Evolutionary conservation across 2,888 invertebrate genomes (phyloP).

Genomic region (Epicampocera succincta): DNA sequence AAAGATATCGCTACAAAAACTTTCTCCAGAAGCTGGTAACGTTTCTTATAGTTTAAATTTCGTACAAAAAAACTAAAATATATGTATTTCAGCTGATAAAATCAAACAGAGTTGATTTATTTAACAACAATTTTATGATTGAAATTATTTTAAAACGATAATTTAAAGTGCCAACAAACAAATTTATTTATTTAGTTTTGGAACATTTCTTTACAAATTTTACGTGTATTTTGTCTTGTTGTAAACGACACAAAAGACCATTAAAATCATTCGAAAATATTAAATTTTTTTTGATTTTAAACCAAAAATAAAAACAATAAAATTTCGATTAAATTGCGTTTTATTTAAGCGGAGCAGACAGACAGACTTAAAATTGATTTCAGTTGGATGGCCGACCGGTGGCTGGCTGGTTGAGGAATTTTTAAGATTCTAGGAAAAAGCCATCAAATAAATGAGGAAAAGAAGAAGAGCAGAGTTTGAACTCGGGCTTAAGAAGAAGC

Average conservation of each 20-base stretch:
- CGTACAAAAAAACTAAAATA: conserved; percentile 15
- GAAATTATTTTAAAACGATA: conserved; percentile 1
- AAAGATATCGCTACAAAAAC: conserved; percentile 1
- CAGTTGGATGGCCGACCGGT: conserved; percentile 11
- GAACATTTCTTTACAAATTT: conserved; percentile 14
- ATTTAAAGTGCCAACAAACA: conserved; percentile 47
- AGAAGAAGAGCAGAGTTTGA: conserved; percentile 34
- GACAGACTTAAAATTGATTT: conserved; percentile 47
- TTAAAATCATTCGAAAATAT: conserved; percentile 43
- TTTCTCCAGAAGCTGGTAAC: conserved; percentile 51
- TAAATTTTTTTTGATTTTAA: conserved; percentile 14
- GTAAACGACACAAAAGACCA: conserved; percentile 41
- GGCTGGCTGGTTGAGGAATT: conserved; percentile 16
- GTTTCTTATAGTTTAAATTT: conserved; percentile 35
- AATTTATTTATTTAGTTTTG: conserved; percentile 45
- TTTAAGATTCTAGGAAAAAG: conserved; percentile 62
- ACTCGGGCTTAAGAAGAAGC: conserved; percentile 36
- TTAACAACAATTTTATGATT: conserved; percentile 35
- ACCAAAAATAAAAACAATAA: conserved; percentile 53
- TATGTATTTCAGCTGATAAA: conserved; percentile 13
- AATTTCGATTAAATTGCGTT: conserved; percentile 59
- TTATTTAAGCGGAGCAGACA: conserved; percentile 32
- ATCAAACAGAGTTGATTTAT: conserved; percentile 23
- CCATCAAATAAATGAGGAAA: conserved; percentile 48
- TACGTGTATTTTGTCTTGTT: conserved; percentile 21